Evolutionary conservation across 2,888 invertebrate species (phyloP).

Genomic region (Campoplex capitator): DNA sequence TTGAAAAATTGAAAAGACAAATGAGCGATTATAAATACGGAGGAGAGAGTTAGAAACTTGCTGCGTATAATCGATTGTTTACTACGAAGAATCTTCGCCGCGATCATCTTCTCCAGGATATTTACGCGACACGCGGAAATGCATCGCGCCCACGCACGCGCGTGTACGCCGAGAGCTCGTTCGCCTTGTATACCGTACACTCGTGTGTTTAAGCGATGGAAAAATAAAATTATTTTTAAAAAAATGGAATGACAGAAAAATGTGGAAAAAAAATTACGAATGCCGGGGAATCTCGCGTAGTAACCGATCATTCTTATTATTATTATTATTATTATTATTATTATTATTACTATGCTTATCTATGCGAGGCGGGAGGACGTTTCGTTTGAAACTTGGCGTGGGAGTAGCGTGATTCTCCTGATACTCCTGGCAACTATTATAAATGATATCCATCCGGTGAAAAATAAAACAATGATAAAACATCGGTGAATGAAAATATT

Average conservation of each 20-base stretch:
- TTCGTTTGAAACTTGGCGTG: constrained; percentile 51
- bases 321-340: not conserved
- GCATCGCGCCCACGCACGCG: constrained; percentile 34
- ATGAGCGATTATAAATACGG: too few relatives aligned
- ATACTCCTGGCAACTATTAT: not conserved
- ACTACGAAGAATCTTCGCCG: not conserved
- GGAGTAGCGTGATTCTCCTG: constrained; percentile 42
- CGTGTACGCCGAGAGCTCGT: not conserved
- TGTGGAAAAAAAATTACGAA: constrained; percentile 1
- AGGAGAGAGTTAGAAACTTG: not conserved
- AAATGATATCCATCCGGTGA: not conserved
- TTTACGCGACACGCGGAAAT: constrained; percentile 61
- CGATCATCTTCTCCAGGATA: constrained; percentile 31
- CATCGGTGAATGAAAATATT: too few relatives aligned
- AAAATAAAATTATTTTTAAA: not conserved
- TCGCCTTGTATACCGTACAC: not conserved
- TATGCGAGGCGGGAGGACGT: not conserved
- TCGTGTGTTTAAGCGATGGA: constrained; percentile 2
- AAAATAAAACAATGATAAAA: constrained; percentile 42
- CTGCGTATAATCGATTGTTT: constrained; percentile 29
- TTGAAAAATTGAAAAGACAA: too few relatives aligned
- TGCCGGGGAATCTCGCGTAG: constrained; percentile 11
- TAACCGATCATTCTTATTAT: not conserved
- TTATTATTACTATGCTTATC: not conserved
- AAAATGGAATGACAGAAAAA: not conserved